These are phyloP conservation scores for Trichonephila clavata DNA, from an alignment of 1,140 invertebrate genomes.

Conservation along the genomic window DNA sequence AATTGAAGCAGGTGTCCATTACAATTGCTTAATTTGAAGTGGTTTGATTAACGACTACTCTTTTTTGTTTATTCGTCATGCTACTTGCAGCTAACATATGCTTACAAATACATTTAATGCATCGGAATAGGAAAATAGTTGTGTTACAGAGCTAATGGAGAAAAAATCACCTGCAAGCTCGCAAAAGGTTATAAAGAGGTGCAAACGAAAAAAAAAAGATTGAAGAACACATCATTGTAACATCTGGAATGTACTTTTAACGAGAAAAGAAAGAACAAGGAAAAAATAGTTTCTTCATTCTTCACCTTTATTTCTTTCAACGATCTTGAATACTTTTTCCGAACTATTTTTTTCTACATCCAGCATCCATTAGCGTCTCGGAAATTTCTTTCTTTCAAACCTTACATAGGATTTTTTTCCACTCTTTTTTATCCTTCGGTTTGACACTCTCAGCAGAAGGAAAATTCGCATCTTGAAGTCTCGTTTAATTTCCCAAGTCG, in stretches of 20 bases:
- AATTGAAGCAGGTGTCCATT: neutral
- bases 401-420: neutral
- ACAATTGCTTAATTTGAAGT: constrained; percentile 34
- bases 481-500: constrained; percentile 72
- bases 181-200: constrained; percentile 38
- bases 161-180: constrained; percentile 50
- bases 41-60: constrained; percentile 38
- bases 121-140: constrained; percentile 27
- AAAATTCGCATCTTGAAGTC: constrained; percentile 67
- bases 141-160: constrained; percentile 40
- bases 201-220: constrained; percentile 26
- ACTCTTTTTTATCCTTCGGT: neutral
- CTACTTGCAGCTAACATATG: neutral
- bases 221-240: constrained; percentile 62
- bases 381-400: constrained; percentile 48
- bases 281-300: constrained; percentile 29
- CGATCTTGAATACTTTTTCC: constrained; percentile 53
- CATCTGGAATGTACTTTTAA: constrained; percentile 73
- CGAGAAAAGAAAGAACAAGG: constrained; percentile 46
- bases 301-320: constrained; percentile 67
- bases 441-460: constrained; percentile 64
- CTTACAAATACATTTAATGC: constrained; percentile 60
- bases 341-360: constrained; percentile 54
- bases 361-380: constrained; percentile 61
- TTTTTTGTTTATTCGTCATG: neutral